phyloP scores from a whole-genome alignment of 1,140 invertebrate genomes.

The Hormaphis cornu region DNA sequence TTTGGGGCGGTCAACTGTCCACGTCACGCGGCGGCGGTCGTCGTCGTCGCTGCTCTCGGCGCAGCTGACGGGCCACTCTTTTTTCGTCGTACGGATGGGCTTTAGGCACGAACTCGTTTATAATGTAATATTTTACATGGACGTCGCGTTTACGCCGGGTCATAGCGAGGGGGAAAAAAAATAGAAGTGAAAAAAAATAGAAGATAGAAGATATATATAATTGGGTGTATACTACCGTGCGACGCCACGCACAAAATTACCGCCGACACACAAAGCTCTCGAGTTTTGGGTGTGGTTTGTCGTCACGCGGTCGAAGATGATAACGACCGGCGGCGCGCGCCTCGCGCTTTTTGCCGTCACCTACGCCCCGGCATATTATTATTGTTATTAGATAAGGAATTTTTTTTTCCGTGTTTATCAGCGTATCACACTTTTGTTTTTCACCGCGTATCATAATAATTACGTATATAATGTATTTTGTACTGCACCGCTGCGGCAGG shows the following conservation, averaged over 20 bases:
- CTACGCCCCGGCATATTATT: neutral
- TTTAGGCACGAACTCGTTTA: conserved; percentile 11
- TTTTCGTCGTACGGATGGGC: conserved; percentile 17
- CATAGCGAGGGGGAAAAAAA: neutral
- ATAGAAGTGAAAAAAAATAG: neutral
- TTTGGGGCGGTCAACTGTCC: conserved; percentile 5
- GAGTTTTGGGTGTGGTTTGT: conserved; percentile 27
- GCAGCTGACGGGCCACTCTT: too few relatives aligned
- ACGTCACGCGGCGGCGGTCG: neutral
- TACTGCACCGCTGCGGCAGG: too few relatives aligned
- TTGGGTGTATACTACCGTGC: too few relatives aligned
- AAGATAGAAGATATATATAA: neutral
- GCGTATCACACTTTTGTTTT: conserved; percentile 20
- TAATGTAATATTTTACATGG: too few relatives aligned
- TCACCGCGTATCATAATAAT: too few relatives aligned
- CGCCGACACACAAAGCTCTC: neutral
- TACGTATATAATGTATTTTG: too few relatives aligned
- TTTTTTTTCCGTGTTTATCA: conserved; percentile 19
- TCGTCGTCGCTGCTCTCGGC: neutral
- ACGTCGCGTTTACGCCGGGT: too few relatives aligned
- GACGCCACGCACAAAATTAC: neutral
- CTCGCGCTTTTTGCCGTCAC: conserved; percentile 17
- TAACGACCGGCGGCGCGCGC: conserved; percentile 14
- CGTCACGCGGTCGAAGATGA: neutral
- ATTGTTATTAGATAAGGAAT: conserved; percentile 15